Evolutionary conservation across 2,113 vertebrate genomes (phyloP).

Genomic region (Aramus guarauna): DNA sequence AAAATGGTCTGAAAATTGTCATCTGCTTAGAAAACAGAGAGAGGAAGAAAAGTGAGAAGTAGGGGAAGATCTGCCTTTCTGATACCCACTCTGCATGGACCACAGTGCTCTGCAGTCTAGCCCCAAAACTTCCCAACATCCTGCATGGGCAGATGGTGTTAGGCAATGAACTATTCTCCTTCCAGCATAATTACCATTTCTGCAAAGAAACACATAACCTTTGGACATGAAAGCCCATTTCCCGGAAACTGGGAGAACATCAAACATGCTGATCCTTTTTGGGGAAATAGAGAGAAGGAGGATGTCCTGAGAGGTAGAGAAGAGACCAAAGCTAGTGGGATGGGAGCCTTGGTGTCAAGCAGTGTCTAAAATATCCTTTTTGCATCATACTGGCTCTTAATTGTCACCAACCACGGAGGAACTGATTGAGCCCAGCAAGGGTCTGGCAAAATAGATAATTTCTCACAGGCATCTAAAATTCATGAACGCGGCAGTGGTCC

Average conservation of each 20-base stretch:
- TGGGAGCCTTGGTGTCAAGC: constrained; percentile 63
- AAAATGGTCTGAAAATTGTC: neutral
- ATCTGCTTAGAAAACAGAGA: neutral
- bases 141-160: neutral
- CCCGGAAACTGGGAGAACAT: neutral
- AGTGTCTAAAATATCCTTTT: constrained; percentile 71
- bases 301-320: neutral
- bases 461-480: constrained; percentile 65
- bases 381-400: constrained; percentile 74
- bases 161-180: neutral
- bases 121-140: neutral
- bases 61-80: neutral
- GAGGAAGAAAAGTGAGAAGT: neutral
- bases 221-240: neutral
- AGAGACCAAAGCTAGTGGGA: neutral
- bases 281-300: neutral
- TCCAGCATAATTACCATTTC: neutral
- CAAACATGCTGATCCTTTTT: neutral
- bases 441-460: constrained; percentile 73
- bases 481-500: constrained; percentile 59
- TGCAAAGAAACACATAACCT: neutral
- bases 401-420: constrained; percentile 75
- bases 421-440: constrained; percentile 77
- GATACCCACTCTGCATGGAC: neutral
- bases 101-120: neutral